Evolutionary conservation across 1,140 invertebrate genomes (phyloP), one percentile per base, ranked within the genome.

Genomic region (Camponotus floridanus): DNA sequence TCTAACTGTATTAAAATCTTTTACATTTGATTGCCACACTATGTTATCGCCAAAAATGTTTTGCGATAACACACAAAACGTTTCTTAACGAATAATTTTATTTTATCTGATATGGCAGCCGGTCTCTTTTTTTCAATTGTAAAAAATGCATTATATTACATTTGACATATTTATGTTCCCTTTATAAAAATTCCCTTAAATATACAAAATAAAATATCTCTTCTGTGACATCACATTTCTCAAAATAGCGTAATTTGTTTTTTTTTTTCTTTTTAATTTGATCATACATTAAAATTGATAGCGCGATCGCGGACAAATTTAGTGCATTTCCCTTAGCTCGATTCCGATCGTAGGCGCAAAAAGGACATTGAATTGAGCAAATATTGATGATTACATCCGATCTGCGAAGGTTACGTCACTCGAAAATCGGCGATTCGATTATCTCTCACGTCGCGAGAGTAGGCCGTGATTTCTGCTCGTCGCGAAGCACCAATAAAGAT

Each of bases 401-500:
- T 73, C 26, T 61, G 45, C 48, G 33, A 79, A 51, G 51, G 26
- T 39, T 15, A 73, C 18, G n/a, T n/a, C 31, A 45, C 11, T 1
- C 21, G 48, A 36, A 67, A 51, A 13, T 39, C 36, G 39, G 39
- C 68, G 26, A 81, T 81, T 42, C 18, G 48, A 71, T 45, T 73
- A 21, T 21, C 51, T 39, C 64, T 59, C 79, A 13, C 86, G 21
- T 61, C 33, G 65, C 64, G 64, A 87, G 64, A 71, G 7, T 87
- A 87, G 86, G 86, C 86, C 86, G 57, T 78, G 65, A 39, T 76
- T 78, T 76, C 39, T 85, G 18, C 31, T 64, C 31, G 45, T 76
- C 26, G 57, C 57, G 71, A 36, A 48, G n/a, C 18, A 51, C 42
- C 8, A n/a, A 62, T 64, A 42, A 33, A 31, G 36, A 31, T 51